phyloP scores from a whole-genome alignment of 2,888 invertebrate genomes.

The Drosophila dives region DNA sequence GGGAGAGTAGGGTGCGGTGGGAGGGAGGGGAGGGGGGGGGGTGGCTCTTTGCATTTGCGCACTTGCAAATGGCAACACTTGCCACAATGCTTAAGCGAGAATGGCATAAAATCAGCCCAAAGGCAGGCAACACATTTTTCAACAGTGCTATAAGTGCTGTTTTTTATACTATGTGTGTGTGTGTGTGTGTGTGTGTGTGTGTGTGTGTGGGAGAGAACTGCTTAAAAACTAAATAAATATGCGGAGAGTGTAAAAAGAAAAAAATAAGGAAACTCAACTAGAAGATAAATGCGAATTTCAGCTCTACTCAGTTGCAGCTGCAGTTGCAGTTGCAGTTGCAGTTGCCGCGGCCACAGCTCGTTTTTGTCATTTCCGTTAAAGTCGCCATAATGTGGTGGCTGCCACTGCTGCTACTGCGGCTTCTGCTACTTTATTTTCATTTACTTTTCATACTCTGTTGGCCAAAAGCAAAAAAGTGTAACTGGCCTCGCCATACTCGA shows the following conservation, averaged over 20 bases:
- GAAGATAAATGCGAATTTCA: slow-evolving; percentile 76
- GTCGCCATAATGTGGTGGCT: slow-evolving; percentile 29
- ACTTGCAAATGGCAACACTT: slow-evolving; percentile 52
- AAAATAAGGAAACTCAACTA: slow-evolving; percentile 49
- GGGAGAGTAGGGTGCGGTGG: background rate
- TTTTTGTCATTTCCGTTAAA: slow-evolving; percentile 65
- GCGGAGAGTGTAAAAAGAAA: slow-evolving; percentile 24
- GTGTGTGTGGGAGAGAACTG: slow-evolving; percentile 10
- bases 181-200: slow-evolving; percentile 9
- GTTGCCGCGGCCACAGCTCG: slow-evolving; percentile 36
- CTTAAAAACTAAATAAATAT: slow-evolving; percentile 55
- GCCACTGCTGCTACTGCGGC: slow-evolving; percentile 6
- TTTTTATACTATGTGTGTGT: background rate
- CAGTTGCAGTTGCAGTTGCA: slow-evolving; percentile 3
- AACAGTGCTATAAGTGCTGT: slow-evolving; percentile 11
- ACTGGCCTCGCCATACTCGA: background rate
- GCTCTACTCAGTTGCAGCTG: slow-evolving; percentile 21
- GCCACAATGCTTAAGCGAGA: slow-evolving; percentile 45
- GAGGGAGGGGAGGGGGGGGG: no score
- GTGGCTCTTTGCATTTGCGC: slow-evolving; percentile 26
- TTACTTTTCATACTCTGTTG: slow-evolving; percentile 1
- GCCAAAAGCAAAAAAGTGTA: background rate
- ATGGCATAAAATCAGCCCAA: slow-evolving; percentile 66
- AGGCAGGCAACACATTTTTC: slow-evolving; percentile 50
- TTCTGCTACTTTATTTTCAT: slow-evolving; percentile 15